phyloP scores from a whole-genome alignment of 2,888 invertebrate genomes.

The Ectemnius continuus region DNA sequence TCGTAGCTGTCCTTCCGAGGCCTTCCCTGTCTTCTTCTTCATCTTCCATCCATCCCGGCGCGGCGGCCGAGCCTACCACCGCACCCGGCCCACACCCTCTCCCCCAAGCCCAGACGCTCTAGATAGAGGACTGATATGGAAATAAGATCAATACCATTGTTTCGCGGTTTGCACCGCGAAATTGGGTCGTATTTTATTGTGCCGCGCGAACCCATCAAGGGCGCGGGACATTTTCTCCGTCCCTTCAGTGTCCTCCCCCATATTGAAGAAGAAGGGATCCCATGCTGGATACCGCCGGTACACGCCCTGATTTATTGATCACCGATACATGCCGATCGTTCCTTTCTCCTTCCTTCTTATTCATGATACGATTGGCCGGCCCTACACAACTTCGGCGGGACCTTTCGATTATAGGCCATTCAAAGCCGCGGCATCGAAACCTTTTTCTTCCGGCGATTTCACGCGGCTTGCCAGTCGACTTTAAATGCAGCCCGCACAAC shows the following conservation, averaged over 20 bases:
- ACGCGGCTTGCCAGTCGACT: too few species aligned
- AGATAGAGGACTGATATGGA: constrained; percentile 70
- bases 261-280: constrained; percentile 3
- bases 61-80: constrained; percentile 13
- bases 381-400: too few species aligned
- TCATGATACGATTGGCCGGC: constrained; percentile 38
- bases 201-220: constrained; percentile 37
- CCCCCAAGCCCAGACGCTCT: not conserved
- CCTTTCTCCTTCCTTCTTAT: constrained; percentile 32
- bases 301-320: constrained; percentile 61
- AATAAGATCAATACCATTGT: constrained; percentile 78
- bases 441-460: too few species aligned
- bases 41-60: constrained; percentile 18
- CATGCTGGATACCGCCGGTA: constrained; percentile 25
- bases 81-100: constrained; percentile 29
- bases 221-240: constrained; percentile 31
- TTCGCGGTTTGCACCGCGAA: constrained; percentile 72
- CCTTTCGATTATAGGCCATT: too few species aligned
- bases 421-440: too few species aligned
- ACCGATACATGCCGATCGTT: constrained; percentile 46
- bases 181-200: constrained; percentile 71
- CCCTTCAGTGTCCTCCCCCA: constrained; percentile 17
- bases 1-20: constrained; percentile 16
- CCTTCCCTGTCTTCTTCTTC: constrained; percentile 7
- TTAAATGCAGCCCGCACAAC: too few species aligned